These are phyloP conservation scores for Phodopus roborovskii DNA, from an alignment of 2,113 vertebrate species.

Conservation along the genomic window DNA sequence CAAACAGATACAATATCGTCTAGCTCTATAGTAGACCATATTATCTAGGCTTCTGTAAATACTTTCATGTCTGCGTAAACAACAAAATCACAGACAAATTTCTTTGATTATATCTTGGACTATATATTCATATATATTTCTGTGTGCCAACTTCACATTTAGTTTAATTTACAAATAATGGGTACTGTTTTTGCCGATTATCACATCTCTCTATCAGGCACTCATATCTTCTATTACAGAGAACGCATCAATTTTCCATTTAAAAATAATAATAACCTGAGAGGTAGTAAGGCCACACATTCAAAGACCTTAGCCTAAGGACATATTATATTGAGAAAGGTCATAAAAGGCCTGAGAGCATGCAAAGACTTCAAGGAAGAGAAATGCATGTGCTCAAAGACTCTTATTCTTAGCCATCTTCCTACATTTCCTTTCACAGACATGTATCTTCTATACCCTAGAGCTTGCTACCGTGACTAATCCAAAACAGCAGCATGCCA, in stretches of 20 bases:
- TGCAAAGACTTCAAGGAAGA: not conserved
- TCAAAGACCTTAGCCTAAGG: not conserved
- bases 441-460: not conserved
- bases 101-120: not conserved
- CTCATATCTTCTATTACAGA: not conserved
- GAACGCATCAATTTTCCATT: slow-evolving; percentile 31
- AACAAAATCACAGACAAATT: not conserved
- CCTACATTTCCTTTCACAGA: not conserved
- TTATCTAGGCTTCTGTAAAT: not conserved
- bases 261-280: slow-evolving; percentile 5
- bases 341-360: not conserved
- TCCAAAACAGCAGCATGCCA: not conserved
- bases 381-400: not conserved
- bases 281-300: not conserved
- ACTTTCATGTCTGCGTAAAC: not conserved
- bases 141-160: not conserved
- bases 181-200: not conserved
- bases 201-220: not conserved
- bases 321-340: not conserved
- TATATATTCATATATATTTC: slow-evolving; percentile 9
- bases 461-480: not conserved
- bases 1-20: not conserved
- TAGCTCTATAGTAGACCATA: not conserved
- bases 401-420: not conserved
- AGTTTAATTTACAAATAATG: not conserved